These are phyloP conservation scores for Herpetotheres cachinnans DNA, from an alignment of 2,113 vertebrate species.

Conservation along the genomic window DNA sequence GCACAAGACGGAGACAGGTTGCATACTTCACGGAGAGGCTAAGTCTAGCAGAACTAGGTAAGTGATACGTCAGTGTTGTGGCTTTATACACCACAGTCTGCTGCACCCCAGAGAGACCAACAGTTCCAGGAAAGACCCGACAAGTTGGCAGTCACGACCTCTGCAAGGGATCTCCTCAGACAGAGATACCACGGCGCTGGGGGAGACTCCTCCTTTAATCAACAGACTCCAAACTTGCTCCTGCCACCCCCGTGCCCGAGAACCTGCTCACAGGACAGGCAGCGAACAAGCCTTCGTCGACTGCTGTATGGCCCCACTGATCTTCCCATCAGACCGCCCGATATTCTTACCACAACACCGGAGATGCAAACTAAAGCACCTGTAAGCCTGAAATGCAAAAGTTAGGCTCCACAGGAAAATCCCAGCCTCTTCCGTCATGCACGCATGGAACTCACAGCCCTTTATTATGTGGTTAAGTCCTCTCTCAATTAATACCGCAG, in stretches of 20 bases:
- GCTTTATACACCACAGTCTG: not conserved
- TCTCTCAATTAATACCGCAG: not conserved
- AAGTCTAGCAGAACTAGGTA: constrained; percentile 53
- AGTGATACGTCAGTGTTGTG: constrained; percentile 41
- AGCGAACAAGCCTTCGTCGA: not conserved
- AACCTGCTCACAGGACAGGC: not conserved
- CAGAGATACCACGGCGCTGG: not conserved
- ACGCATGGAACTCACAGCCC: not conserved
- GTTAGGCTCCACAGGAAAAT: not conserved
- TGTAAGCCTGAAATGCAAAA: not conserved
- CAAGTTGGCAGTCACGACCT: not conserved
- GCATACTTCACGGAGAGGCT: constrained; percentile 42
- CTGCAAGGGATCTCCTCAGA: not conserved
- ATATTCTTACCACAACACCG: accelerated
- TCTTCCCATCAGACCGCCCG: not conserved
- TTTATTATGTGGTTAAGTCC: not conserved
- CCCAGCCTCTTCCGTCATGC: accelerated
- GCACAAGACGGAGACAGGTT: constrained; percentile 30
- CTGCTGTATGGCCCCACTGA: not conserved
- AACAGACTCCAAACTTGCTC: not conserved
- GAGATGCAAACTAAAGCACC: not conserved
- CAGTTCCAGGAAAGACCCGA: constrained; percentile 36
- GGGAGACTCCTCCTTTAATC: not conserved
- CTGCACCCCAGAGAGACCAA: not conserved
- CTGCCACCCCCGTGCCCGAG: not conserved